Conservation (phyloP, 2,888 invertebrate genomes). For the Muschampia plurimacula region DNA sequence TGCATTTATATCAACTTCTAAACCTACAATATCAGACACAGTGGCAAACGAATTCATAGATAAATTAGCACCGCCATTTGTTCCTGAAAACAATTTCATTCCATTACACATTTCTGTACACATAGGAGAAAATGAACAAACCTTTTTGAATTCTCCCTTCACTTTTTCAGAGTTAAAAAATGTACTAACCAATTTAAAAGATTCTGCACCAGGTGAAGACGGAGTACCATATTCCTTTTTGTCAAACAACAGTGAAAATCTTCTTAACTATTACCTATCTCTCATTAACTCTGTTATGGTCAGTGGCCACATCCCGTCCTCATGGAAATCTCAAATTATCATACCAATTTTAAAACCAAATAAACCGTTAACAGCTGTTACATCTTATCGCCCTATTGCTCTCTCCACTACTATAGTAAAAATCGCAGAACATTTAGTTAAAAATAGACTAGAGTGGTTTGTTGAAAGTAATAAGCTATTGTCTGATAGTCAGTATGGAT, state of each 20-base stretch:
- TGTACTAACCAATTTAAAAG: neutral
- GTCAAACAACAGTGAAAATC: too few relatives aligned
- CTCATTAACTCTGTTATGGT: slow-evolving; percentile 1
- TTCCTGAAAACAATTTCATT: too few relatives aligned
- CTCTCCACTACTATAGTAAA: too few relatives aligned
- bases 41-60: neutral
- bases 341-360: neutral
- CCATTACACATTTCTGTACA: neutral
- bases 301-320: neutral
- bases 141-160: neutral
- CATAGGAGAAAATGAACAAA: neutral
- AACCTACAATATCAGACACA: neutral
- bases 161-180: neutral
- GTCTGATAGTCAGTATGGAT: too few relatives aligned
- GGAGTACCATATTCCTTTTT: neutral
- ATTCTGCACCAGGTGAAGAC: neutral
- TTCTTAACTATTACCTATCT: slow-evolving; percentile 6
- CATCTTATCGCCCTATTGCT: too few relatives aligned
- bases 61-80: neutral
- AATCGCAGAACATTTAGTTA: too few relatives aligned
- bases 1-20: neutral
- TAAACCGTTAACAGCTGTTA: neutral
- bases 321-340: neutral
- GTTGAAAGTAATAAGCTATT: too few relatives aligned
- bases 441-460: too few relatives aligned